These are phyloP conservation scores for Drosophila mayri DNA, from an alignment of 1,140 invertebrate species.

Conservation along the genomic window DNA sequence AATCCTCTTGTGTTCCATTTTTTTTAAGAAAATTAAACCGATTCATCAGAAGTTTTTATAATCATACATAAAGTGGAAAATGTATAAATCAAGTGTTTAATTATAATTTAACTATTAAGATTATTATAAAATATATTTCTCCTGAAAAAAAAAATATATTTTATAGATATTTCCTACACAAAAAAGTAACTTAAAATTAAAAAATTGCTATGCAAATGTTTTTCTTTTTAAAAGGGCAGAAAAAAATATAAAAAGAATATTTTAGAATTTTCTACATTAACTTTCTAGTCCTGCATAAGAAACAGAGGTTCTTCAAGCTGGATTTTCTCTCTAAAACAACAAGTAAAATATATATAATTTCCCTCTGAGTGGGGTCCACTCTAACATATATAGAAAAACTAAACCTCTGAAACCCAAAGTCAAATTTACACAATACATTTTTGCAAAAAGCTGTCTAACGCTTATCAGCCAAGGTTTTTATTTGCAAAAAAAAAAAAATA, in stretches of 20 bases:
- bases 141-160: not conserved
- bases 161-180: not conserved
- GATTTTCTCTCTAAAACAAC: not conserved
- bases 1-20: not conserved
- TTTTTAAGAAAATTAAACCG: not conserved
- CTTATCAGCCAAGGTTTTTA: slow-evolving; percentile 32
- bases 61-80: not conserved
- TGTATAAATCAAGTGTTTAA: not conserved
- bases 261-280: too few relatives aligned
- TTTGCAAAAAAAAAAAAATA: slow-evolving; percentile 1
- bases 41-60: not conserved
- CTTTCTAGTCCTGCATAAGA: too few relatives aligned
- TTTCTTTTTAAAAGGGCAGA: too few relatives aligned
- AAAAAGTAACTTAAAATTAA: not conserved
- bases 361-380: slow-evolving; percentile 6
- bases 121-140: not conserved
- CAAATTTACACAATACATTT: slow-evolving; percentile 44
- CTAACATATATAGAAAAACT: slow-evolving; percentile 13
- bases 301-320: too few relatives aligned
- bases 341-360: not conserved
- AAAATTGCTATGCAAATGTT: too few relatives aligned
- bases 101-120: not conserved
- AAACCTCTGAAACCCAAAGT: slow-evolving; percentile 9
- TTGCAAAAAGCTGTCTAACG: slow-evolving; percentile 9
- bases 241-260: too few relatives aligned